These are phyloP conservation scores for Danio jaintianensis DNA, from an alignment of 2,797 vertebrate species.

Conservation along the genomic window DNA sequence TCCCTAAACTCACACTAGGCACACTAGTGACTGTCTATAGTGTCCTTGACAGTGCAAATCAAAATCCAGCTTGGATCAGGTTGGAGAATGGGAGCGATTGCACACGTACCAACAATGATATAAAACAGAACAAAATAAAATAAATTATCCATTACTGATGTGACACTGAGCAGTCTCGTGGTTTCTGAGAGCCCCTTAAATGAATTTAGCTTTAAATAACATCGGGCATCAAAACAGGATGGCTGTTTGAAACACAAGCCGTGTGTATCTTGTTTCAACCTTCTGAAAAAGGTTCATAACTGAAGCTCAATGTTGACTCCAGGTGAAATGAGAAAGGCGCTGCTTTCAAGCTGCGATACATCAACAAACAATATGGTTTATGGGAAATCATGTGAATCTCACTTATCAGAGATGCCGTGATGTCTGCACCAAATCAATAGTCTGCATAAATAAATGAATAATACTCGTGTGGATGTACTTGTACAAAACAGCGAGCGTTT, in stretches of 20 bases:
- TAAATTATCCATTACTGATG: constrained; percentile 18
- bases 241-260: constrained; percentile 39
- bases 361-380: background rate
- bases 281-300: constrained; percentile 4
- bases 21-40: too few species aligned
- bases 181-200: constrained; percentile 48
- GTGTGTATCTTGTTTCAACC: constrained; percentile 48
- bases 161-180: constrained; percentile 31
- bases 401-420: too few species aligned
- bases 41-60: too few species aligned
- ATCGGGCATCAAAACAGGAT: constrained; percentile 38
- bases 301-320: background rate
- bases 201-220: constrained; percentile 51
- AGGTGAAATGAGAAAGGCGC: constrained; percentile 2
- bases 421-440: too few species aligned
- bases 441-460: too few species aligned
- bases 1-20: too few species aligned
- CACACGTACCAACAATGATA: background rate
- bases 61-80: too few species aligned
- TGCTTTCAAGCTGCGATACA: background rate
- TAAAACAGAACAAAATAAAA: constrained; percentile 15
- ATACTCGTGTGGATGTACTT: too few species aligned
- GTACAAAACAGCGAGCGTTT: too few species aligned
- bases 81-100: too few species aligned
- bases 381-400: background rate